Conservation (phyloP, 2,888 invertebrate species). For the Trimorus sp. region DNA sequence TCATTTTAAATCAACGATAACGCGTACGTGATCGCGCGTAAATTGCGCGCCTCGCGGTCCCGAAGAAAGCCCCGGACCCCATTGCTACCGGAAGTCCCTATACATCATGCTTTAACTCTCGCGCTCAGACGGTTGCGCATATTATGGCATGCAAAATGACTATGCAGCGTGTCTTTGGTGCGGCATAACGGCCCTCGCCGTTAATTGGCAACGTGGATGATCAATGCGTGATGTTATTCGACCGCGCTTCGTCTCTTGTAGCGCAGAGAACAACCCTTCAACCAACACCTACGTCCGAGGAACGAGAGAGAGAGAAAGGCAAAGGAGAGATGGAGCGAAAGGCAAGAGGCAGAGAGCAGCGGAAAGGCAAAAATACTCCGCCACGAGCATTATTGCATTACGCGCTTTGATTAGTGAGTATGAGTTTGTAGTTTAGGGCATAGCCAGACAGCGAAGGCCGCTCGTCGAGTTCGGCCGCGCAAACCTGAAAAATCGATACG, state of each 20-base stretch:
- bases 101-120: slow-evolving; percentile 55
- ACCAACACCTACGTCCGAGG: slow-evolving; percentile 54
- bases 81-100: slow-evolving; percentile 60
- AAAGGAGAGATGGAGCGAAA: neutral
- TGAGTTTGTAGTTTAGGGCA: slow-evolving; percentile 31
- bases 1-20: slow-evolving; percentile 63
- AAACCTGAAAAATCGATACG: slow-evolving; percentile 41
- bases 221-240: slow-evolving; percentile 75
- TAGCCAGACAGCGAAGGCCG: slow-evolving; percentile 26
- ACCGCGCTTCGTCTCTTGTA: slow-evolving; percentile 62
- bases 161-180: slow-evolving; percentile 67
- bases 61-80: slow-evolving; percentile 52
- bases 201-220: slow-evolving; percentile 77
- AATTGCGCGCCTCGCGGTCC: slow-evolving; percentile 41
- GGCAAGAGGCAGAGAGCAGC: slow-evolving; percentile 1
- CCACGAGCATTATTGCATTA: slow-evolving; percentile 59
- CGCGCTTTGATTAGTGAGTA: slow-evolving; percentile 46
- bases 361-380: slow-evolving; percentile 57
- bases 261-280: slow-evolving; percentile 50
- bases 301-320: slow-evolving; percentile 10
- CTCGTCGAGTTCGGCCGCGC: slow-evolving; percentile 14
- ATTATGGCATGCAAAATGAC: slow-evolving; percentile 59
- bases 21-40: slow-evolving; percentile 60
- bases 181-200: slow-evolving; percentile 68
- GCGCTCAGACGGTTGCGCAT: slow-evolving; percentile 45